These are phyloP conservation scores for Phacellophora camtschatica DNA, from an alignment of 30 jellyfish, hydroid and myxozoan genomes.

Conservation along the genomic window DNA sequence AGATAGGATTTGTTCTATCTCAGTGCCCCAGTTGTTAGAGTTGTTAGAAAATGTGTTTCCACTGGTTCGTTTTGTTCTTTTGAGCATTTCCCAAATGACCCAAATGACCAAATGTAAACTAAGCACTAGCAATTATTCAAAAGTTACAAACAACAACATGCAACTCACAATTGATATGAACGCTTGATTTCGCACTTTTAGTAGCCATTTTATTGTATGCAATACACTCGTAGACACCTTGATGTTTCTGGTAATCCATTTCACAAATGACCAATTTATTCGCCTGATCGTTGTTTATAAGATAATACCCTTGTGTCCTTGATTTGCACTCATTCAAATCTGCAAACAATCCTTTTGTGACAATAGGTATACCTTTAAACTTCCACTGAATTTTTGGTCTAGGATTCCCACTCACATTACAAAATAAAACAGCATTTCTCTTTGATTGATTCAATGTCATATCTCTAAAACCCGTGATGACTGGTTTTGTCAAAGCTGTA, in stretches of 20 bases:
- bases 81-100: too few species aligned
- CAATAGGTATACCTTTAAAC: not conserved
- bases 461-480: conserved; percentile 21
- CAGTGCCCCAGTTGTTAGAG: too few species aligned
- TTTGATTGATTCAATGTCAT: conserved; percentile 27
- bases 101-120: too few species aligned
- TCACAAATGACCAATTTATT: conserved; percentile 48
- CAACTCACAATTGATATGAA: conserved; percentile 30
- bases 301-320: conserved; percentile 50
- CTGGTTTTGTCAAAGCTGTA: conserved; percentile 63
- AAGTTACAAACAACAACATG: too few species aligned
- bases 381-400: conserved; percentile 70
- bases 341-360: not conserved
- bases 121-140: too few species aligned
- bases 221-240: conserved; percentile 68
- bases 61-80: too few species aligned
- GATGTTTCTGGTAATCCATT: conserved; percentile 38
- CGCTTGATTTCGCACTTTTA: not conserved
- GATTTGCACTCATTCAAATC: conserved; percentile 35
- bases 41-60: too few species aligned
- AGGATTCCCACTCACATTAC: conserved; percentile 85
- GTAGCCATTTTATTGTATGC: conserved; percentile 58
- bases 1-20: too few species aligned
- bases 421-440: not conserved
- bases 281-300: not conserved